Evolutionary conservation across 2,797 vertebrate species (phyloP).

Genomic region (Crocidura indochinensis): DNA sequence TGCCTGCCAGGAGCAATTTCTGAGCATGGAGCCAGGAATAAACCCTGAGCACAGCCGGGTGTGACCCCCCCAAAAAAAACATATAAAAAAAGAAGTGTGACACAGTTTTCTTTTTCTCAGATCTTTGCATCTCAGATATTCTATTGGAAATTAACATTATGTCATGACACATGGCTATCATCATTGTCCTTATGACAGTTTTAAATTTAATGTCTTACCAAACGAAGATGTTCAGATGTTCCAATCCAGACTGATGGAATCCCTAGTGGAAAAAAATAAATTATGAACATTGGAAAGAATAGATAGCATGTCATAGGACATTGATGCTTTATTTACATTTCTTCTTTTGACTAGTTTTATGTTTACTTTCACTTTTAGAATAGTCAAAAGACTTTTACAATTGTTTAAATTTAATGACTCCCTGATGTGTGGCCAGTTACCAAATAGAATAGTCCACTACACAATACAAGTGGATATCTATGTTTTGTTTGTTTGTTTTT

Average conservation of each 20-base stretch:
- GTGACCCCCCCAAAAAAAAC: no score
- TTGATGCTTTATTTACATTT: constrained; percentile 23
- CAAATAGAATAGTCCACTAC: neutral
- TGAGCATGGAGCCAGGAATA: no score
- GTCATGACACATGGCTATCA: neutral
- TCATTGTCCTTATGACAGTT: constrained; percentile 21
- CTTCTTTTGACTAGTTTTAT: neutral
- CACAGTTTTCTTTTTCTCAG: neutral
- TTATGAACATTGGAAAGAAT: constrained; percentile 13
- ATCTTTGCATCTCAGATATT: neutral
- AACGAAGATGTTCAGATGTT: constrained; percentile 58
- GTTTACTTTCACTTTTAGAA: neutral
- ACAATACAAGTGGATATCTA: neutral
- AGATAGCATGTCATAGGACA: neutral
- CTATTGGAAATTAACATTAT: constrained; percentile 27
- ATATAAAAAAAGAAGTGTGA: no score
- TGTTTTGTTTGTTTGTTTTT: no score
- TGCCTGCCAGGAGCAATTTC: no score
- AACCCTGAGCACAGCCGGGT: no score
- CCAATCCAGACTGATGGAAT: constrained; percentile 27
- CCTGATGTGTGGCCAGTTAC: neutral
- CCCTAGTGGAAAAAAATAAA: neutral
- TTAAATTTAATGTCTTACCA: constrained; percentile 68
- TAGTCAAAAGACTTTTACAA: neutral
- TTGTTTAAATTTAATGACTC: neutral